Evolutionary conservation across 2,888 invertebrate genomes (phyloP), one percentile per base, ranked within the genome.

Genomic region (Trachelus tabidus): DNA sequence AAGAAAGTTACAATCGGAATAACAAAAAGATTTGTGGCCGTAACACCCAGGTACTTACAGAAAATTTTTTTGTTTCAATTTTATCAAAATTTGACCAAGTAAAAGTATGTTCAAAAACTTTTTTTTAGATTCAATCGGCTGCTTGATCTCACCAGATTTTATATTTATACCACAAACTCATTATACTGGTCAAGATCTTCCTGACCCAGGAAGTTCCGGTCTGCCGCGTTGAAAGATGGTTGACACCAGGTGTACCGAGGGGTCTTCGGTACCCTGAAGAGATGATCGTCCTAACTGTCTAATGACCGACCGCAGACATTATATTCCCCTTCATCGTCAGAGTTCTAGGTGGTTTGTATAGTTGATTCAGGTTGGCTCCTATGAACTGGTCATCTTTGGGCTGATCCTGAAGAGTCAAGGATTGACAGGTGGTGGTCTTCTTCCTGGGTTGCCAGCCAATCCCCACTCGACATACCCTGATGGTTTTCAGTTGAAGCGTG

Each of bases 401-500:
- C 56, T 23, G 56, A 23, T 40, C 40, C 40, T 15, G 40, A 40
- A 40, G 40, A 40, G 40, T 40, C 23, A 23, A 40, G 40, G 40
- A 40, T 56, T 56, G 56, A 56, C 56, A 56, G 56, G 56, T 56
- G 56, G 56, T 23, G 56, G 23, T 56, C 56, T 56, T 56, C 56
- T 23, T 56, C 56, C 23, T 56, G 56, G 9, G 56, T 23, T 56
- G 56, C 23, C 23, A 23, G 56, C 23, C 56, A 56, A 56, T 56
- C 56, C 56, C 56, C 56, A n/a, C 74, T 76, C 73, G 33, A 78
- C 56, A 40, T 78, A 34, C 73, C 73, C 75, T 69, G 78, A 79
- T 79, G 84, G 81, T 81, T 81, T 81, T 83, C 80, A 83, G 83
- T 81, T 76, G 78, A 77, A 81, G 81, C 84, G 81, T 82, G 79